These are phyloP conservation scores for Lithophane semibrunnea DNA, from an alignment of 2,888 invertebrate genomes.

Conservation along the genomic window DNA sequence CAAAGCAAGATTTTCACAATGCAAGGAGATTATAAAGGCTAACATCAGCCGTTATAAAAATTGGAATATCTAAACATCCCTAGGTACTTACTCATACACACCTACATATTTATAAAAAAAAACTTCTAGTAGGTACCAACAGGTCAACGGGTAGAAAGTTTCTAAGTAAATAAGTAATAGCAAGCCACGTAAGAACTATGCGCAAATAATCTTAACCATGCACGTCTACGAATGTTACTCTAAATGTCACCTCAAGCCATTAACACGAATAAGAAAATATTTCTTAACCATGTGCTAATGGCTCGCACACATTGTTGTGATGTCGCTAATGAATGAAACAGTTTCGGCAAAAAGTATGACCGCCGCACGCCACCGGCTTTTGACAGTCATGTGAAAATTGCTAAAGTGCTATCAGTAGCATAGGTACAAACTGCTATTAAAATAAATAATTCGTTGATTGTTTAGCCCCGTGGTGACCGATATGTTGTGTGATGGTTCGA, in stretches of 20 bases:
- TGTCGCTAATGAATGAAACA: conserved; percentile 84
- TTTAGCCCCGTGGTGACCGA: conserved; percentile 43
- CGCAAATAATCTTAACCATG: conserved; percentile 37
- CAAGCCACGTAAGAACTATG: conserved; percentile 25
- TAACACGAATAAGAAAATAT: conserved; percentile 75
- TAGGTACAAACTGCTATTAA: conserved; percentile 59
- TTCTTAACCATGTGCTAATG: conserved; percentile 80
- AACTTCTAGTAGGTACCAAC: neutral
- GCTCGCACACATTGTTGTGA: conserved; percentile 71
- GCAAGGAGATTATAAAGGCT: neutral
- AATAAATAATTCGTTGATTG: conserved; percentile 65
- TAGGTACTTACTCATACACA: neutral
- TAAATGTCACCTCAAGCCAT: conserved; percentile 61
- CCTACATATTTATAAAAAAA: neutral
- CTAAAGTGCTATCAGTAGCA: conserved; percentile 61
- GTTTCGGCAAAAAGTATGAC: conserved; percentile 76
- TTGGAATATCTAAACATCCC: conserved; percentile 2
- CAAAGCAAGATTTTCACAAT: conserved; percentile 31
- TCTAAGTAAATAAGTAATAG: conserved; percentile 20
- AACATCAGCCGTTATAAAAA: neutral
- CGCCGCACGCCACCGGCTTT: conserved; percentile 70
- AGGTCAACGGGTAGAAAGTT: conserved; percentile 25
- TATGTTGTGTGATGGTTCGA: conserved; percentile 27
- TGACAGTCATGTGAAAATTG: conserved; percentile 82
- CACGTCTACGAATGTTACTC: conserved; percentile 24